These are phyloP conservation scores for Scaptodrosophila latifasciaeformis DNA, from an alignment of 2,888 invertebrate genomes.

Conservation along the genomic window DNA sequence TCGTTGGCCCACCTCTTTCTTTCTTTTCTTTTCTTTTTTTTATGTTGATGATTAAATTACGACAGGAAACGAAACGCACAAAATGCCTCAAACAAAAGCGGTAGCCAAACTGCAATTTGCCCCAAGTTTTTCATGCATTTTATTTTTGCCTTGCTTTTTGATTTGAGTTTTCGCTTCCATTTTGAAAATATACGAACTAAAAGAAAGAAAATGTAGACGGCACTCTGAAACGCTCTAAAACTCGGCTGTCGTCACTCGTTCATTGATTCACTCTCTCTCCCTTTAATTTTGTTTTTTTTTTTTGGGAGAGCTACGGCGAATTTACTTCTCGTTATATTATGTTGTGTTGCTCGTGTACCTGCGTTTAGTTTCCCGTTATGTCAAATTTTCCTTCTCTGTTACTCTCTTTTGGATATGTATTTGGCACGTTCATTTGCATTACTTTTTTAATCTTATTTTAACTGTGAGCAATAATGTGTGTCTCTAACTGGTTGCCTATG, in stretches of 20 bases:
- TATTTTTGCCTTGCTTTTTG: neutral
- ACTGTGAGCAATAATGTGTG: no score
- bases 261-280: conserved; percentile 22
- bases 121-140: neutral
- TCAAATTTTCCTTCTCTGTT: neutral
- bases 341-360: conserved; percentile 22
- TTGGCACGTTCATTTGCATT: conserved; percentile 48
- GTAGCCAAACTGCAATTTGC: no score
- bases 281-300: no score
- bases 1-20: conserved; percentile 34
- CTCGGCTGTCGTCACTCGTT: no score
- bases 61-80: conserved; percentile 38
- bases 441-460: conserved; percentile 45
- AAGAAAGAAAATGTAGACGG: conserved; percentile 33
- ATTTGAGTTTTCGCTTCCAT: conserved; percentile 28
- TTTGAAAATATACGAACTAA: no score
- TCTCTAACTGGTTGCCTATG: neutral
- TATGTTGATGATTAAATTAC: conserved; percentile 46
- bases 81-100: conserved; percentile 14
- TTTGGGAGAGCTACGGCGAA: conserved; percentile 42
- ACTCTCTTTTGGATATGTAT: conserved; percentile 7
- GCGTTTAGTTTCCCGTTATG: neutral
- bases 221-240: no score
- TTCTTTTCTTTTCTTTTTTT: no score
- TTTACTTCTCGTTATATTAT: conserved; percentile 33